Conservation (phyloP, 1,140 invertebrate genomes). For the Myzus persicae region DNA sequence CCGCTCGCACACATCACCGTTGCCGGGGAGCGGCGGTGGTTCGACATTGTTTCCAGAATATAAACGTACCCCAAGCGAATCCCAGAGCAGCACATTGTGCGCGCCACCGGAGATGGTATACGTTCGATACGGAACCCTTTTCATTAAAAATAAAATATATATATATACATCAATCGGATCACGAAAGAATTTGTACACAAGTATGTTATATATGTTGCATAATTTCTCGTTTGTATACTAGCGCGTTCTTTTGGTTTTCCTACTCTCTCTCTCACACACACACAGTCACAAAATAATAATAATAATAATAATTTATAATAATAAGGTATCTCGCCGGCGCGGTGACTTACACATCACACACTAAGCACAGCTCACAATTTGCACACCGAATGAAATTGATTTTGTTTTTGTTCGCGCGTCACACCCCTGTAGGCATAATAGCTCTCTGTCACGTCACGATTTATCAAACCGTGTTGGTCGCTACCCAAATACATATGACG, state of each 20-base stretch:
- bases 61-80: constrained; percentile 56
- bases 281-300: too few relatives aligned
- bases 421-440: constrained; percentile 1
- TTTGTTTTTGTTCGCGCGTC: constrained; percentile 28
- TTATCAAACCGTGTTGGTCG: constrained; percentile 10
- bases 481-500: neutral
- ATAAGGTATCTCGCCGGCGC: neutral
- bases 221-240: neutral
- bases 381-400: constrained; percentile 25
- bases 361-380: neutral
- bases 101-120: constrained; percentile 7
- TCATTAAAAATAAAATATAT: constrained; percentile 45
- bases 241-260: neutral
- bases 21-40: constrained; percentile 22
- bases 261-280: neutral
- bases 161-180: constrained; percentile 50
- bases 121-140: constrained; percentile 57
- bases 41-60: constrained; percentile 55
- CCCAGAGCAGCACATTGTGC: neutral
- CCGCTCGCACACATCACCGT: neutral
- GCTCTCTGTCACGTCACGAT: constrained; percentile 24
- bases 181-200: constrained; percentile 34
- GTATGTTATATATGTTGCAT: neutral
- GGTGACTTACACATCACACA: constrained; percentile 1
- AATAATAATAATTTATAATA: too few relatives aligned